These are phyloP conservation scores for Argyra leucocephala DNA, from an alignment of 2,888 invertebrate species.

Conservation along the genomic window DNA sequence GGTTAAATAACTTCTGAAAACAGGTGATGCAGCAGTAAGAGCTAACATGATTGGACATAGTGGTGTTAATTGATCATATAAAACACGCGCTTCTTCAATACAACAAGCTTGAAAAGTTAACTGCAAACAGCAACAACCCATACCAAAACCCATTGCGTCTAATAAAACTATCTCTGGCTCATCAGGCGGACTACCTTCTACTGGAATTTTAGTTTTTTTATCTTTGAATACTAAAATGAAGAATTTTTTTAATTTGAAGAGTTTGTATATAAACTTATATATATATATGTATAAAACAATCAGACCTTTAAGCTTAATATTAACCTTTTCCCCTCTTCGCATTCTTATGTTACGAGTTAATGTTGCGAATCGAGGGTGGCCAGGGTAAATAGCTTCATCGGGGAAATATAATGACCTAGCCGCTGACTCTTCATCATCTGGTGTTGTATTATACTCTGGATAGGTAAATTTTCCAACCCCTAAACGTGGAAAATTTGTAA, in stretches of 20 bases:
- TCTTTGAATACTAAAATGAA: constrained; percentile 76
- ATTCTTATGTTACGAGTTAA: constrained; percentile 86
- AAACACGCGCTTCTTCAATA: constrained; percentile 84
- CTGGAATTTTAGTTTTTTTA: constrained; percentile 72
- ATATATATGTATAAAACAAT: not conserved
- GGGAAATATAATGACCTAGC: constrained; percentile 86
- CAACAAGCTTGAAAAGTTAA: constrained; percentile 90
- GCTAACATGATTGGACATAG: constrained; percentile 96
- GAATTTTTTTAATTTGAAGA: not conserved
- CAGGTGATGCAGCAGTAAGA: constrained; percentile 90
- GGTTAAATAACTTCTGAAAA: constrained; percentile 85
- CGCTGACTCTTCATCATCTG: constrained; percentile 62
- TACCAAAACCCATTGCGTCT: constrained; percentile 99
- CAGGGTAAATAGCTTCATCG: constrained; percentile 84
- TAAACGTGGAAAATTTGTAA: constrained; percentile 88
- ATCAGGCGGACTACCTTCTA: constrained; percentile 68
- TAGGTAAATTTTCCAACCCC: constrained; percentile 83
- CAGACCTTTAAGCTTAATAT: constrained; percentile 89
- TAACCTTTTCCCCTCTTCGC: constrained; percentile 87
- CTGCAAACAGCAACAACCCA: constrained; percentile 97
- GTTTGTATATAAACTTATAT: too few species aligned
- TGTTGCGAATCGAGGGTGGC: constrained; percentile 93
- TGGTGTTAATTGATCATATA: constrained; percentile 95
- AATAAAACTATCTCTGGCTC: constrained; percentile 88
- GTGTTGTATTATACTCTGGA: constrained; percentile 56